phyloP scores from a whole-genome alignment of 2,888 invertebrate species.

The Leptopilina syphax region DNA sequence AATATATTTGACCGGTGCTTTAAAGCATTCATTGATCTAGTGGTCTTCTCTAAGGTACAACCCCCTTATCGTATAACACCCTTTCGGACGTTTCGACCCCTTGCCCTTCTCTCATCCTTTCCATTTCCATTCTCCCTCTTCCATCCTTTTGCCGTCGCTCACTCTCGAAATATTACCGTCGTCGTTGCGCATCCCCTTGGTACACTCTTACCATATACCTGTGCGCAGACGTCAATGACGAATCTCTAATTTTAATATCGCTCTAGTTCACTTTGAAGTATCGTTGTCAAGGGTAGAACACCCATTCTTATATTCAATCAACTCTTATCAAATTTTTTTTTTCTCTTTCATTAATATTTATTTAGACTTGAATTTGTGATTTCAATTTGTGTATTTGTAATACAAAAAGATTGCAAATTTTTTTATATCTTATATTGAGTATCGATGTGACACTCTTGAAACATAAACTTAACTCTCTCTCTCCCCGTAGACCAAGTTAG shows the following conservation, averaged over 20 bases:
- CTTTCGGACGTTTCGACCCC: slow-evolving; percentile 63
- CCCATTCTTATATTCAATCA: too few species aligned
- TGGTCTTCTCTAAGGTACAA: slow-evolving; percentile 62
- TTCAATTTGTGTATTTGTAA: too few species aligned
- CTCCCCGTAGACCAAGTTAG: background rate
- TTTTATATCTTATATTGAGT: slow-evolving; percentile 36
- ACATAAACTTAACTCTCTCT: background rate
- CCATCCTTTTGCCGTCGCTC: slow-evolving; percentile 24
- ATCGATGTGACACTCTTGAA: slow-evolving; percentile 40
- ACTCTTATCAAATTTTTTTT: too few species aligned
- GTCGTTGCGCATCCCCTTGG: background rate
- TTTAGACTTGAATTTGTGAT: too few species aligned
- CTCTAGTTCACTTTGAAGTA: too few species aligned
- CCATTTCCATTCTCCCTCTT: too few species aligned
- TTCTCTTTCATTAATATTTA: too few species aligned
- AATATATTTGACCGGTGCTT: too few species aligned
- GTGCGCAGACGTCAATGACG: background rate
- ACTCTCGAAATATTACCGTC: slow-evolving; percentile 67
- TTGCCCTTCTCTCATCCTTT: too few species aligned
- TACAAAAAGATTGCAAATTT: too few species aligned
- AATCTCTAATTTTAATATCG: background rate
- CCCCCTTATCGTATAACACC: slow-evolving; percentile 56
- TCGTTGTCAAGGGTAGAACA: too few species aligned
- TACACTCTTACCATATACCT: slow-evolving; percentile 45
- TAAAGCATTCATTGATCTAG: slow-evolving; percentile 73